phyloP scores from a whole-genome alignment of 2,888 invertebrate species.

The Apotomis capreana region DNA sequence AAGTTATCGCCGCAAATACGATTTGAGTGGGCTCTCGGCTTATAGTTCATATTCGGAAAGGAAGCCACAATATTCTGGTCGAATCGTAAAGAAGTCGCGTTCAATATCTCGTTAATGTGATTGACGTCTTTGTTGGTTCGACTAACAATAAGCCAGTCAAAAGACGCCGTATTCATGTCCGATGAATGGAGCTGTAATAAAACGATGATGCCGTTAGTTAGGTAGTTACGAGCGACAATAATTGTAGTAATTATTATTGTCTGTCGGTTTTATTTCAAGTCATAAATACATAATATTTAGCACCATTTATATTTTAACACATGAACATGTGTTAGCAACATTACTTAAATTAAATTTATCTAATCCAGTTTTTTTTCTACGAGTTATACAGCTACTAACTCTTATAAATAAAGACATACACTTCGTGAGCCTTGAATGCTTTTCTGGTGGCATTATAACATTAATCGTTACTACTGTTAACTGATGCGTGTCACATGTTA shows the following conservation, averaged over 20 bases:
- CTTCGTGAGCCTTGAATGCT: too few species aligned
- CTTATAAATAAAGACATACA: too few species aligned
- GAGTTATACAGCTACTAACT: too few species aligned
- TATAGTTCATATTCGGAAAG: conserved; percentile 51
- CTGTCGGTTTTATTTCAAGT: not conserved
- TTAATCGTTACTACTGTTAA: too few species aligned
- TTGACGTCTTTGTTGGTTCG: conserved; percentile 61
- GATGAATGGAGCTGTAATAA: conserved; percentile 62
- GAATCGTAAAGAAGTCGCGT: conserved; percentile 66
- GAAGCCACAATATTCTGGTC: conserved; percentile 70
- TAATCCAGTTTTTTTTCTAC: too few species aligned
- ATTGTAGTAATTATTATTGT: too few species aligned
- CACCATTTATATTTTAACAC: too few species aligned
- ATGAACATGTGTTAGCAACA: too few species aligned
- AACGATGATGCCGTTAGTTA: not conserved
- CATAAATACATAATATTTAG: not conserved
- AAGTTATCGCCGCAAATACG: conserved; percentile 66
- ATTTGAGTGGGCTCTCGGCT: conserved; percentile 29
- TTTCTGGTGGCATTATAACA: too few species aligned
- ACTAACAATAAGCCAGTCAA: conserved; percentile 69
- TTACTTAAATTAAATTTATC: too few species aligned
- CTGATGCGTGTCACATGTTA: too few species aligned
- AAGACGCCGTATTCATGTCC: conserved; percentile 65
- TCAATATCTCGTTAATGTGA: conserved; percentile 63
- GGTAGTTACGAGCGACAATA: not conserved